Conservation (phyloP, 2,888 invertebrate species). For the Lysandra bellargus region DNA sequence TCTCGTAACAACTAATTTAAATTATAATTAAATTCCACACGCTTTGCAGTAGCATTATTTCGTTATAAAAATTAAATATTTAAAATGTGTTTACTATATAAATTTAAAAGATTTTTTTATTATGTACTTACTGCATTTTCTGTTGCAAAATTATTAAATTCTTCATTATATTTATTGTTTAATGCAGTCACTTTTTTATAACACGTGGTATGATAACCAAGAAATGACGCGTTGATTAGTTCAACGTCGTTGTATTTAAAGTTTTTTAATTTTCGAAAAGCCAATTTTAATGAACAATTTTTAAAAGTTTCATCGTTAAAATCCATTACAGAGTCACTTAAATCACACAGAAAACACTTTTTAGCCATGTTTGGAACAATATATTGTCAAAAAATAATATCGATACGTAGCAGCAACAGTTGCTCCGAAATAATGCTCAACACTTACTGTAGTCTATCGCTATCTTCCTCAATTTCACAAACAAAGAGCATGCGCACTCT, state of each 20-base stretch:
- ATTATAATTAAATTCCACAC: too few relatives aligned
- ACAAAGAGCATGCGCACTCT: not conserved
- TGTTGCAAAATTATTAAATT: constrained; percentile 38
- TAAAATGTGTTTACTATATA: not conserved
- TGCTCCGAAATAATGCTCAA: too few relatives aligned
- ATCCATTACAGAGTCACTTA: constrained; percentile 36
- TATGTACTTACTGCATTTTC: constrained; percentile 39
- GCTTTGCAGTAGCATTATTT: constrained; percentile 31
- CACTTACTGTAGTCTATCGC: not conserved
- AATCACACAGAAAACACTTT: constrained; percentile 40
- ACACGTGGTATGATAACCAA: constrained; percentile 36
- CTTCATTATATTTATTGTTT: constrained; percentile 38
- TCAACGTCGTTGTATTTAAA: constrained; percentile 39
- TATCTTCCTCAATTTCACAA: not conserved
- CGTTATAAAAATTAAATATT: constrained; percentile 30
- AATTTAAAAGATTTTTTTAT: constrained; percentile 25
- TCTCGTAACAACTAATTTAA: too few relatives aligned
- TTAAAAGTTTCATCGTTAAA: constrained; percentile 40
- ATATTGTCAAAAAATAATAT: constrained; percentile 28
- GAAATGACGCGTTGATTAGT: constrained; percentile 34
- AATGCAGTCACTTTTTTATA: constrained; percentile 41
- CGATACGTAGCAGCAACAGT: constrained; percentile 21
- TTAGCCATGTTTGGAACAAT: constrained; percentile 36
- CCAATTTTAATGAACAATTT: too few relatives aligned
- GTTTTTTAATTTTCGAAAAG: constrained; percentile 40